A percentile compares a stretch with the other conserved stretches of the same genome.
Conservation (phyloP, 2,888 invertebrate genomes). For the Keiferia lycopersicella region DNA sequence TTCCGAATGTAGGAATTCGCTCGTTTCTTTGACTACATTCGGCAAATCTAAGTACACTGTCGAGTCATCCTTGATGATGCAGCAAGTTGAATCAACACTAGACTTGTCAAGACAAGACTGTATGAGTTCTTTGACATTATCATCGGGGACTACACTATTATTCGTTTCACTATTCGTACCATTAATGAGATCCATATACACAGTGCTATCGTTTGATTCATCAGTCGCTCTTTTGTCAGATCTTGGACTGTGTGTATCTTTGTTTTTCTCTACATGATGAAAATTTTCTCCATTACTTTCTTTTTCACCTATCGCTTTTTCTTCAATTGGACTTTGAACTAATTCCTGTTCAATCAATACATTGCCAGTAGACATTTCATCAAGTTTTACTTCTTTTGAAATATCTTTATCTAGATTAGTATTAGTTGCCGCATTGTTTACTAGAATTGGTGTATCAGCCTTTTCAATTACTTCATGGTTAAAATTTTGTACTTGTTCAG, state of each 20-base stretch:
- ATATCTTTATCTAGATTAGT: not conserved
- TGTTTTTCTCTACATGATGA: slow-evolving; percentile 17
- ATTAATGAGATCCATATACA: slow-evolving; percentile 69
- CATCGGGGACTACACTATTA: slow-evolving; percentile 32
- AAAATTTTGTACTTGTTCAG: slow-evolving; percentile 67
- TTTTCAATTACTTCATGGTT: slow-evolving; percentile 27
- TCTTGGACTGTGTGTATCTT: slow-evolving; percentile 31
- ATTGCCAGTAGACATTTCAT: not conserved
- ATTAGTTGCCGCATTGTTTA: not conserved
- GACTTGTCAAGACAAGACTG: slow-evolving; percentile 46
- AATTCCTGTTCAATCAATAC: not conserved
- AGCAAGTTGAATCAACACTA: slow-evolving; percentile 37
- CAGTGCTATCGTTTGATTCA: slow-evolving; percentile 52
- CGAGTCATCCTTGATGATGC: slow-evolving; percentile 58
- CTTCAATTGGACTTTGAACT: not conserved
- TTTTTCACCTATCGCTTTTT: not conserved
- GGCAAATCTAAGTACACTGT: slow-evolving; percentile 73
- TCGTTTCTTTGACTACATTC: slow-evolving; percentile 55
- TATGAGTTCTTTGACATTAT: slow-evolving; percentile 45
- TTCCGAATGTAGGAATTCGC: slow-evolving; percentile 62
- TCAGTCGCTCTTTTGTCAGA: slow-evolving; percentile 42
- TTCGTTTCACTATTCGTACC: slow-evolving; percentile 53
- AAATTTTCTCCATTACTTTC: not conserved
- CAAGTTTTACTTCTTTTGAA: not conserved
- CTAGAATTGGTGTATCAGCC: slow-evolving; percentile 11